Evolutionary conservation across 2,113 vertebrate species (phyloP).

Genomic region (Pterocles orientalis): DNA sequence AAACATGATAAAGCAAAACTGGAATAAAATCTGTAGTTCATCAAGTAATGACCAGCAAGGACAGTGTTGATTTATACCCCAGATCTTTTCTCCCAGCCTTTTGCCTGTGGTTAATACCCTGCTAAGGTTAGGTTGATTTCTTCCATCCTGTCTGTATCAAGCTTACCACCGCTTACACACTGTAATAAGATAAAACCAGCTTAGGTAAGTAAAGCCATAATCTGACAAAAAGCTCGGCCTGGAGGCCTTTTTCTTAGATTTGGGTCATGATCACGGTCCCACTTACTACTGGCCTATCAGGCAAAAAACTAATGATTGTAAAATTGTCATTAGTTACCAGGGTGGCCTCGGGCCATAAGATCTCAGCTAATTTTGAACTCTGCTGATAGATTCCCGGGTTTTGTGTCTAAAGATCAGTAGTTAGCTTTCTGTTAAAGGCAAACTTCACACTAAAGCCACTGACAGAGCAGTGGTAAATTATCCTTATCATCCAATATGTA

Average conservation of each 20-base stretch:
- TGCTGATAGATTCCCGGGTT: slow-evolving; percentile 44
- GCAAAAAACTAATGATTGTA: slow-evolving; percentile 49
- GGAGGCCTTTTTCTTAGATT: slow-evolving; percentile 60
- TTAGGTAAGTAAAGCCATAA: slow-evolving; percentile 60
- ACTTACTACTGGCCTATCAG: slow-evolving; percentile 22
- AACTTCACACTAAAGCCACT: slow-evolving; percentile 6
- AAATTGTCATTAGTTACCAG: slow-evolving; percentile 46
- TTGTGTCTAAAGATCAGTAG: slow-evolving; percentile 47
- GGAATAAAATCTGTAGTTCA: not conserved
- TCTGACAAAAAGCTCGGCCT: slow-evolving; percentile 58
- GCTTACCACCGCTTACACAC: slow-evolving; percentile 53
- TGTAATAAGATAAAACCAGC: slow-evolving; percentile 61
- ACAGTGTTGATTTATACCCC: not conserved
- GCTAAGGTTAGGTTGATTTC: slow-evolving; percentile 38
- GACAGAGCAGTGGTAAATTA: slow-evolving; percentile 24
- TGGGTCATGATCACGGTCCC: slow-evolving; percentile 36
- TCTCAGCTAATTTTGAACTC: slow-evolving; percentile 60
- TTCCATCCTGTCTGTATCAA: slow-evolving; percentile 40
- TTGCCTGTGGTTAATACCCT: slow-evolving; percentile 36
- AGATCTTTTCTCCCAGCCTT: not conserved
- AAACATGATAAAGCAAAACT: not conserved
- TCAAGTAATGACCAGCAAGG: not conserved
- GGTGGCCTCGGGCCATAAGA: slow-evolving; percentile 22
- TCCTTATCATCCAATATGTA: slow-evolving; percentile 6
- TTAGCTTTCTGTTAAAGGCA: slow-evolving; percentile 54